Conservation (phyloP, 2,797 vertebrate genomes). For the Morus bassanus region DNA sequence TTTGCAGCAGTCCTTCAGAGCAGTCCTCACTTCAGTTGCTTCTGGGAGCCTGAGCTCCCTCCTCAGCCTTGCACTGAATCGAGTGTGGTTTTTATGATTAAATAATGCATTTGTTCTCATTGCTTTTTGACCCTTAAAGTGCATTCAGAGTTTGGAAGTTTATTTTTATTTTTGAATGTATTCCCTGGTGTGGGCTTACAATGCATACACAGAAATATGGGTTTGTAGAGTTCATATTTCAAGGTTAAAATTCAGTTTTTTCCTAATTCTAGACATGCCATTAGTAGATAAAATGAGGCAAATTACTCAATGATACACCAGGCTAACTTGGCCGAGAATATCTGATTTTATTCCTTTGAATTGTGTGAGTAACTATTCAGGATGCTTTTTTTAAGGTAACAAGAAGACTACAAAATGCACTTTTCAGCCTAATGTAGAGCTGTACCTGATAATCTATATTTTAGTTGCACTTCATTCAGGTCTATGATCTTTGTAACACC, state of each 20-base stretch:
- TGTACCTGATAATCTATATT: neutral
- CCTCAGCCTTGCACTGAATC: neutral
- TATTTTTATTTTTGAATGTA: slow-evolving; percentile 27
- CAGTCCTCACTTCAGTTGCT: neutral
- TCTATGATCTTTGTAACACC: neutral
- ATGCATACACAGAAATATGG: neutral
- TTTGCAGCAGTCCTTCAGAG: neutral
- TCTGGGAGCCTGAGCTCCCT: slow-evolving; percentile 31
- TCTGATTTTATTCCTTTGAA: slow-evolving; percentile 1
- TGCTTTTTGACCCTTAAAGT: slow-evolving; percentile 39
- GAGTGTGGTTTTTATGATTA: neutral
- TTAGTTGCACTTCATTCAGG: neutral
- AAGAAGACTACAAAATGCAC: neutral
- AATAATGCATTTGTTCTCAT: slow-evolving; percentile 19
- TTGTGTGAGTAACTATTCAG: neutral
- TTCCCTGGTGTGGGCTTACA: neutral
- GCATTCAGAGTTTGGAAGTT: slow-evolving; percentile 7
- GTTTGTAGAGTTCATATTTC: neutral
- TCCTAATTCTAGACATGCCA: neutral
- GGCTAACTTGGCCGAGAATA: neutral
- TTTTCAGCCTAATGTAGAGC: neutral
- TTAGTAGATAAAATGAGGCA: neutral
- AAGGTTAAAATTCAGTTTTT: slow-evolving; percentile 22
- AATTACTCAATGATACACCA: neutral
- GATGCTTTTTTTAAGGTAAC: neutral